Conservation (phyloP, 2,888 invertebrate species). For the Troides aeacus region DNA sequence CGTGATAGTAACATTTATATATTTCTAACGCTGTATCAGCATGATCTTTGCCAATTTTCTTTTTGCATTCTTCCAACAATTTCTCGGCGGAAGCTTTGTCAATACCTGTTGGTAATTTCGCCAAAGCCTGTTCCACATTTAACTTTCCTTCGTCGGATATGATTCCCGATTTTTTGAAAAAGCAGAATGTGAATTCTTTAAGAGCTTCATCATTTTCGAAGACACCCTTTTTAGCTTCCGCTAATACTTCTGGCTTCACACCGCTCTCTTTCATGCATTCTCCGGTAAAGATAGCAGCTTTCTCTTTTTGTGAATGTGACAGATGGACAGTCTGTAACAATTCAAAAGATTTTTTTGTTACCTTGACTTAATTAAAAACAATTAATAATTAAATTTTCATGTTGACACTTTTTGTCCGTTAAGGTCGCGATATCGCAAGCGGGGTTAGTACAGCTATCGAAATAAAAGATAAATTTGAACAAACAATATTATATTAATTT, state of each 20-base stretch:
- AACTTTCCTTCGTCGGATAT: slow-evolving; percentile 57
- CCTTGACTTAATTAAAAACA: too few species aligned
- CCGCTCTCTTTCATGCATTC: slow-evolving; percentile 63
- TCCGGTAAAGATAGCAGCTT: slow-evolving; percentile 44
- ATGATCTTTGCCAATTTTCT: slow-evolving; percentile 56
- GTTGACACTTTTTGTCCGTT: too few species aligned
- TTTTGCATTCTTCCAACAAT: slow-evolving; percentile 63
- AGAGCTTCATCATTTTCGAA: slow-evolving; percentile 61
- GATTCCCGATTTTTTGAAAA: slow-evolving; percentile 67
- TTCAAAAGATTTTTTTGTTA: too few species aligned
- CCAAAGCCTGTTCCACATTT: slow-evolving; percentile 61
- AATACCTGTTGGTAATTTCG: slow-evolving; percentile 61
- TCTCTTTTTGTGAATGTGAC: slow-evolving; percentile 52
- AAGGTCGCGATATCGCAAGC: too few species aligned
- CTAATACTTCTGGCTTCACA: slow-evolving; percentile 54
- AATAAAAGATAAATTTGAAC: too few species aligned
- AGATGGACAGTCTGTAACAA: slow-evolving; percentile 51
- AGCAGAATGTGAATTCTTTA: slow-evolving; percentile 70
- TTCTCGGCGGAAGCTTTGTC: slow-evolving; percentile 59
- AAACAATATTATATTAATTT: too few species aligned
- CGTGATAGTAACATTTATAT: slow-evolving; percentile 67
- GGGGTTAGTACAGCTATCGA: too few species aligned
- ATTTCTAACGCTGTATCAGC: slow-evolving; percentile 65
- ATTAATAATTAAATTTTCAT: too few species aligned
- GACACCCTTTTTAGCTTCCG: slow-evolving; percentile 63